Evolutionary conservation across 2,888 invertebrate species (phyloP), one percentile per base, ranked within the genome.

Genomic region (Pyralis farinalis): DNA sequence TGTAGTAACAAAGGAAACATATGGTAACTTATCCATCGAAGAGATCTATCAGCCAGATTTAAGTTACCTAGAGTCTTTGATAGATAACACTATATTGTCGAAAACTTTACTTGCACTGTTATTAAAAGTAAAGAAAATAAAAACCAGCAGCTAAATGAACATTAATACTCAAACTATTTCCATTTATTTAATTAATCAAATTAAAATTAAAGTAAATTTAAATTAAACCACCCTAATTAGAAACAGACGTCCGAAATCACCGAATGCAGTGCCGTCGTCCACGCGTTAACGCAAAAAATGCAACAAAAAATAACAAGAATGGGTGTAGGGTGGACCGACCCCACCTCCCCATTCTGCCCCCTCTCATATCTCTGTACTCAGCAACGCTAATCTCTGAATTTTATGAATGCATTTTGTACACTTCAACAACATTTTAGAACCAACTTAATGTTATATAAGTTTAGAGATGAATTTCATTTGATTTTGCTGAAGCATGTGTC

Each of bases 301-400:
- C 81, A 84, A 76, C 83, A 82, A 82, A 85, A 83, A 82, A 71
- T 63, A 66, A 67, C 65, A 68, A 70, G 71, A 71, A 68, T 63
- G 77, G 74, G 77, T 66, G 77, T 70, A 65, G 80, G 85, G 82
- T 74, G 79, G 76, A 57, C 64, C 68, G 56, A 53, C 54, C 55
- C 71, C 67, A 64, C 72, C 66, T 50, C 70, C 16, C 70, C 60
- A 74, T 69, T 66, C 71, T 46, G 52, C 64, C 72, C 73, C 76
- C 75, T 70, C 71, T 68, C 81, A 81, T 85, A 82, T 84, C 73
- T 82, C 78, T 16, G 16, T 80, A 84, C 80, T 86, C 85, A 78
- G 84, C 84, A 77, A 63, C 72, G 72, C 74, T 84, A 88, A 88
- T 86, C 85, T 79, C 61, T 65, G 53, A 58, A 80, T 68, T 75